Evolutionary conservation across 2,797 vertebrate genomes (phyloP).

Genomic region (Chrysocyon brachyurus): DNA sequence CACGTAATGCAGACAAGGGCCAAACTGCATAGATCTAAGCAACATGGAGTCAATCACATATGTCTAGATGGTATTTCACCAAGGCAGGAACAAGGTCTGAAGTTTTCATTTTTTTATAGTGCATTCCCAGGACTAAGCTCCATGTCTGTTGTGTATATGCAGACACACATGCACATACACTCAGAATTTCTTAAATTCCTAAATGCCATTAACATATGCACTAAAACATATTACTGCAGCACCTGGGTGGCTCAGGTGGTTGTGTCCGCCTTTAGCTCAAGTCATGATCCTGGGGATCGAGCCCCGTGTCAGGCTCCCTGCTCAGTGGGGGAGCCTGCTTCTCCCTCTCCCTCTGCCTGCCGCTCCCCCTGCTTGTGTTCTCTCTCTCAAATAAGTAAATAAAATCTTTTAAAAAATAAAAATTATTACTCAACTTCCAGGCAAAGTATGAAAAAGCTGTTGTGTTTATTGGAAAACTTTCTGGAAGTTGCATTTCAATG

Average conservation of each 20-base stretch:
- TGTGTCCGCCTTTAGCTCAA: not conserved
- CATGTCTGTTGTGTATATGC: not conserved
- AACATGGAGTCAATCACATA: not conserved
- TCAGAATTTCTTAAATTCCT: not conserved
- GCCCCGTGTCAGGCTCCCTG: too few species aligned
- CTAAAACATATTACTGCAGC: not conserved
- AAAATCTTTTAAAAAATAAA: not conserved
- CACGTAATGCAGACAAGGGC: not conserved
- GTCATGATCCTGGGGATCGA: not conserved
- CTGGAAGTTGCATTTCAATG: not conserved
- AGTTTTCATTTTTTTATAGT: not conserved
- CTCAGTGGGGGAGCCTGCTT: not conserved
- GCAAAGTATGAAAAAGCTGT: not conserved
- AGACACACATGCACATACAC: rapidly evolving
- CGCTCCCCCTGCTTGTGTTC: not conserved
- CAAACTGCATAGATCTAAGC: not conserved
- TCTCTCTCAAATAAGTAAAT: not conserved
- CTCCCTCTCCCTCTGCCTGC: not conserved
- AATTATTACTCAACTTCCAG: not conserved
- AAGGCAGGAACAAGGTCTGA: not conserved
- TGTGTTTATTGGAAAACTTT: not conserved
- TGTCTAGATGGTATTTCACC: not conserved
- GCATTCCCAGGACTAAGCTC: not conserved
- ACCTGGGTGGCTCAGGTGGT: not conserved
- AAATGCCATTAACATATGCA: not conserved